Base-by-base conservation (phyloP, 2,888 invertebrate species). In the Chrysodeixis includens region DNA sequence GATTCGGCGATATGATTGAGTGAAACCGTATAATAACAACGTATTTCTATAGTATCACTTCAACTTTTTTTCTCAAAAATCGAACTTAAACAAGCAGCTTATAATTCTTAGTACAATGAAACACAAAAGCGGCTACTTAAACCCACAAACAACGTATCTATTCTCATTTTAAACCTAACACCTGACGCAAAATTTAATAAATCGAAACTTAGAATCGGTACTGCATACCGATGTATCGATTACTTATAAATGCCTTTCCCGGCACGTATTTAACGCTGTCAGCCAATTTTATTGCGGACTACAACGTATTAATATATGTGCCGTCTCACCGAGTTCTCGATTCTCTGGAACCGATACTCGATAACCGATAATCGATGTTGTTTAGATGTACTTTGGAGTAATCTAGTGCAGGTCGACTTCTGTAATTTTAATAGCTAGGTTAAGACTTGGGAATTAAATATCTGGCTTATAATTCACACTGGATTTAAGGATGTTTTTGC, bases 191-290 rank as follows among this genome's bases (percentile, higher is more conserved):
- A 83, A 83, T 85, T 86, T 83, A 83, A 86, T 81, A 82, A 87
- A 88, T 87, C 86, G 86, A 83, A 85, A 62, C 81, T 81, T 91
- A 92, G 88, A 90, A 90, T 86, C 89, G 90, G 88, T 86, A 71
- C 81, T 81, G 90, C 89, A 90, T 87, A 89, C 88, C 90, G 85
- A 90, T 88, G 93, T 93, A 93, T 93, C 93, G 92, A 91, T 94
- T 93, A 92, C 94, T 92, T 92, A 93, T 90, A 90, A 93, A 93
- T 92, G 92, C 88, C 86, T 84, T 82, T 85, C 86, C 85, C 88
- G 90, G 87, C 89, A 90, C 91, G 91, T 93, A 93, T 92, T 93
- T 94, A 93, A 88, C 90, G 88, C 83, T 88, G 90, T 87, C 91
- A 83, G 90, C 82, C 82, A 85, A 90, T 88, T 92, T 92, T 92